A percentile compares a stretch with the other conserved stretches of the same genome.
Conservation (phyloP, 2,888 invertebrate genomes). For the Cylloceria caligata region DNA sequence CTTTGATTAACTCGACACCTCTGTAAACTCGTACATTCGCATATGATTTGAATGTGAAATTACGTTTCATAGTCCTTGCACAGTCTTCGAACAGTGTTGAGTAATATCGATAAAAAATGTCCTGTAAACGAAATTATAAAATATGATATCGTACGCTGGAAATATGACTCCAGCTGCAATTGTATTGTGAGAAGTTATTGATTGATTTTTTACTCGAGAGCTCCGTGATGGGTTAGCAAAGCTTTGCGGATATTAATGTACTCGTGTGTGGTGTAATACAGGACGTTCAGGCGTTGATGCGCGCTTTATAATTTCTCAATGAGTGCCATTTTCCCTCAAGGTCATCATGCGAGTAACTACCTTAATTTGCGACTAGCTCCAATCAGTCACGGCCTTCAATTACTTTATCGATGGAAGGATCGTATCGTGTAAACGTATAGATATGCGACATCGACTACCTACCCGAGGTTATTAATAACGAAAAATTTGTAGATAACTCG, state of each 20-base stretch:
- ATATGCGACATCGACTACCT: neutral
- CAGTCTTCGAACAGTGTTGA: neutral
- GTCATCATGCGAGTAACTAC: constrained; percentile 47
- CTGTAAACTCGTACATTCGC: neutral
- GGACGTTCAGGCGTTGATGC: constrained; percentile 20
- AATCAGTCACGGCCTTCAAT: constrained; percentile 56
- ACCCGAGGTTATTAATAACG: neutral
- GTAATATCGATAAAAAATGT: neutral
- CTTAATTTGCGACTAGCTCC: constrained; percentile 47
- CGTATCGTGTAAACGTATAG: neutral
- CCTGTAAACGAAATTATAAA: neutral
- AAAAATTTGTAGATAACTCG: no score
- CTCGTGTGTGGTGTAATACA: constrained; percentile 36
- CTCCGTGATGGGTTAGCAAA: no score
- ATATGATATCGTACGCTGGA: neutral
- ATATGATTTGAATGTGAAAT: constrained; percentile 7
- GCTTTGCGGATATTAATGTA: neutral
- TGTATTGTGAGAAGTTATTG: neutral
- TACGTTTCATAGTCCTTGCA: no score
- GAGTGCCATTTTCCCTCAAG: constrained; percentile 51
- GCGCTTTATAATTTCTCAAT: constrained; percentile 39
- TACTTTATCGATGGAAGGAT: constrained; percentile 36
- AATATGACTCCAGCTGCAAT: neutral
- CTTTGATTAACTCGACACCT: constrained; percentile 6
- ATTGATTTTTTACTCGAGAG: neutral